phyloP scores from a whole-genome alignment of 2,888 invertebrate genomes.

The Ypsolopha scabrella region DNA sequence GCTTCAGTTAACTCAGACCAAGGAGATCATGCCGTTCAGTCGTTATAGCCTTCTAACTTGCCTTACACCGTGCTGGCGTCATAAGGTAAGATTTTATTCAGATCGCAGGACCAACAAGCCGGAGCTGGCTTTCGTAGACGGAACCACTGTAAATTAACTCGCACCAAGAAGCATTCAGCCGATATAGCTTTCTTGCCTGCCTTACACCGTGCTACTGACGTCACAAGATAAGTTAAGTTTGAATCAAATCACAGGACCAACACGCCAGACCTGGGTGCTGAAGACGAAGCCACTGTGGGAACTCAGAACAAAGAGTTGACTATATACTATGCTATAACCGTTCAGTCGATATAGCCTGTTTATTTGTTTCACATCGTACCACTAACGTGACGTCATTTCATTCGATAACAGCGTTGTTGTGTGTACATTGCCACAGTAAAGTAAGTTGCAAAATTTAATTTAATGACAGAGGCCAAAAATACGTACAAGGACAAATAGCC shows the following conservation, averaged over 20 bases:
- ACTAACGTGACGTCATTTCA: no score
- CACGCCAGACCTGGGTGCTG: constrained; percentile 37
- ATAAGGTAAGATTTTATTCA: constrained; percentile 34
- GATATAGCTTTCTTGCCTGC: constrained; percentile 55
- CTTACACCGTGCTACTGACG: constrained; percentile 42
- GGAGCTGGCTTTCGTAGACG: constrained; percentile 38
- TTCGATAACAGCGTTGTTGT: no score
- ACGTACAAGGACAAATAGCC: no score
- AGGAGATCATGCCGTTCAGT: constrained; percentile 46
- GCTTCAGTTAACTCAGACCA: constrained; percentile 40
- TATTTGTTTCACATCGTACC: constrained; percentile 48
- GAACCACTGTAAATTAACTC: constrained; percentile 38
- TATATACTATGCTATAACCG: constrained; percentile 49
- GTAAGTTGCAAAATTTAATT: no score
- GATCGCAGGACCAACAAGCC: constrained; percentile 28
- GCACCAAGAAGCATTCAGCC: constrained; percentile 37
- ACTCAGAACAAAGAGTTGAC: constrained; percentile 42
- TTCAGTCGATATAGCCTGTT: constrained; percentile 49
- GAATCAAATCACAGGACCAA: constrained; percentile 12
- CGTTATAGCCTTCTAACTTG: constrained; percentile 53
- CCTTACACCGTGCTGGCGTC: constrained; percentile 42
- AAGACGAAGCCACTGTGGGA: constrained; percentile 44
- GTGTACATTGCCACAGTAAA: no score
- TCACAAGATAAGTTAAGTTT: constrained; percentile 39
- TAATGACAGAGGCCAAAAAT: no score